These are phyloP conservation scores for Pterois miles DNA, from an alignment of 2,797 vertebrate species.

Conservation along the genomic window DNA sequence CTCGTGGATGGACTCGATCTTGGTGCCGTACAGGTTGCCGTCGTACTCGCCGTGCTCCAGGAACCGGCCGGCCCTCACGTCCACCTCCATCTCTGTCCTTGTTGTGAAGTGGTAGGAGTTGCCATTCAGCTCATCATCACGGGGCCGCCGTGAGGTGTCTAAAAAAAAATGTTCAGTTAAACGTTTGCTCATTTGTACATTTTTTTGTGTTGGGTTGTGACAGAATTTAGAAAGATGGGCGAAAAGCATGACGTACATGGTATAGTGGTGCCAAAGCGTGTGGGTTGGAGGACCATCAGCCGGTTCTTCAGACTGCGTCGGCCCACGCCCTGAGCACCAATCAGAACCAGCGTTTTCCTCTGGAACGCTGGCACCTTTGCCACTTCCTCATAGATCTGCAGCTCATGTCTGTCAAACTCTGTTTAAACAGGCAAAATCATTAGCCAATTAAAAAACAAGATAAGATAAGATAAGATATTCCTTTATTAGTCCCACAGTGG, in stretches of 20 bases:
- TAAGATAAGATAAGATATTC: no score
- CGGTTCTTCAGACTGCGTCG: conserved; percentile 97
- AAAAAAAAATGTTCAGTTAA: neutral
- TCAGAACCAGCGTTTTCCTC: conserved; percentile 96
- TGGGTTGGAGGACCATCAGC: conserved; percentile 92
- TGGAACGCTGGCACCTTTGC: conserved; percentile 97
- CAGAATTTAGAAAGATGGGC: neutral
- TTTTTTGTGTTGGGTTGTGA: neutral
- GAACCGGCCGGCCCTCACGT: conserved; percentile 94
- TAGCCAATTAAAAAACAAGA: neutral
- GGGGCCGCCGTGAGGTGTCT: conserved; percentile 96
- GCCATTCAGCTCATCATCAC: conserved; percentile 94
- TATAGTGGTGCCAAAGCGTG: conserved; percentile 93
- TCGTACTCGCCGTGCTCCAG: conserved; percentile 98
- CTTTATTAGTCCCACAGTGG: no score
- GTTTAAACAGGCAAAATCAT: conserved; percentile 9
- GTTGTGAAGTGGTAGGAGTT: conserved; percentile 95
- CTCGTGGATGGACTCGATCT: conserved; percentile 96
- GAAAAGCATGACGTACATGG: conserved; percentile 82
- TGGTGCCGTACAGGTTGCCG: conserved; percentile 97
- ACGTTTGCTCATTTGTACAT: neutral
- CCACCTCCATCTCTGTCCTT: conserved; percentile 93
- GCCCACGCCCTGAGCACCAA: conserved; percentile 97
- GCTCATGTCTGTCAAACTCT: conserved; percentile 99
- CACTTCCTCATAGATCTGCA: conserved; percentile 98